These are phyloP conservation scores for Meles meles DNA, from an alignment of 2,113 vertebrate genomes.

Conservation along the genomic window DNA sequence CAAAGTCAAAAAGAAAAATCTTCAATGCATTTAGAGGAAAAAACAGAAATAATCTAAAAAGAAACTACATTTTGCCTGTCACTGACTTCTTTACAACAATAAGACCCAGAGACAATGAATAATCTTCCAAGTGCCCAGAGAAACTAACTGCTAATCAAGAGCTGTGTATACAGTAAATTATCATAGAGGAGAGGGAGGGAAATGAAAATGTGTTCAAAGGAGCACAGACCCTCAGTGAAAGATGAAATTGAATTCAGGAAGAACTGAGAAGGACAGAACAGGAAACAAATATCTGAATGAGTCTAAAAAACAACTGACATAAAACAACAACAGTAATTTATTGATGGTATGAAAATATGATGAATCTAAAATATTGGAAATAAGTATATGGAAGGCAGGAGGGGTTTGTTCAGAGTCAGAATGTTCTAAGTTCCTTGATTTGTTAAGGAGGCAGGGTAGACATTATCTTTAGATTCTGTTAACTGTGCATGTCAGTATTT, in stretches of 20 bases:
- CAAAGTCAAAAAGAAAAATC: conserved; percentile 19
- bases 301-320: background rate
- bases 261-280: background rate
- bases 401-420: background rate
- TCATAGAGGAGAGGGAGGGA: background rate
- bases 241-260: background rate
- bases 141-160: background rate
- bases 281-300: background rate
- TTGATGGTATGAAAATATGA: background rate
- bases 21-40: background rate
- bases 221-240: background rate
- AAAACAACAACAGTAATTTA: background rate
- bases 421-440: background rate
- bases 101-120: background rate
- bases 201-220: background rate
- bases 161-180: background rate
- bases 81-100: background rate
- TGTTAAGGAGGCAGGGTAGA: background rate
- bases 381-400: background rate
- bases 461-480: conserved; percentile 21
- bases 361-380: background rate
- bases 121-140: background rate
- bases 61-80: background rate
- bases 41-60: background rate
- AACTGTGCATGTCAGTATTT: background rate